Evolutionary conservation across 2,797 vertebrate species (phyloP), one percentile per base, ranked within the genome.

Genomic region (Oryzias sinensis): DNA sequence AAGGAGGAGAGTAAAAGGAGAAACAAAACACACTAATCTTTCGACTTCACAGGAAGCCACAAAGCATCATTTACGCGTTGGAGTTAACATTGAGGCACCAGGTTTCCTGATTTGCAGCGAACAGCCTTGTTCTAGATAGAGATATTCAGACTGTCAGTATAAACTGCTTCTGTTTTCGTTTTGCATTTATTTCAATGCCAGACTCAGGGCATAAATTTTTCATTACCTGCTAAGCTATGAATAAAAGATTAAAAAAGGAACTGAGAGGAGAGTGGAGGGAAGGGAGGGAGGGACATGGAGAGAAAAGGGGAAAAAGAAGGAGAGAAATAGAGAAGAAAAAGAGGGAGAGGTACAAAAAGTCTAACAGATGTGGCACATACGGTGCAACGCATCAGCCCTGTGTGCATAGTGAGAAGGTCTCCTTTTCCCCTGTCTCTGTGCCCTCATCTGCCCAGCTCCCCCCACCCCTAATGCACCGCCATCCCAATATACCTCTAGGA

Each of bases 171-270:
- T 98, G 95, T 98, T 99, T 99, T 98, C 96, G 95, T 99, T 98
- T 98, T 97, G 96, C 96, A 98, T 99, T 99, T 97, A 98, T 98
- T 99, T 98, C 96, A 98, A 97, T 97, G 96, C 95, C 95, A 98
- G 96, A 97, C 95, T 96, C 95, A 93, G 94, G 94, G 94, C 96
- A 99, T 99, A 97, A 90, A 99, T 98, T 98, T 99, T 99, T 98
- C 96, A 99, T 98, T 95, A 97, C 96, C 95, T 97, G 96, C 96
- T 96, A 98, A 94, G 95, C 95, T 94, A 99, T 99, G 96, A 98
- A 99, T 99, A 98, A 98, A 98, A 98, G 95, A 98, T 98, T 96
- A 97, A 97, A 97, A 88, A 95, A 94, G 94, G 94, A 96, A 94
- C 92, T 92, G 92, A 94, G 93, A 93, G 77, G 83, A 72, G 82